Evolutionary conservation across 2,113 vertebrate genomes (phyloP).

Genomic region (Hylia prasina): DNA sequence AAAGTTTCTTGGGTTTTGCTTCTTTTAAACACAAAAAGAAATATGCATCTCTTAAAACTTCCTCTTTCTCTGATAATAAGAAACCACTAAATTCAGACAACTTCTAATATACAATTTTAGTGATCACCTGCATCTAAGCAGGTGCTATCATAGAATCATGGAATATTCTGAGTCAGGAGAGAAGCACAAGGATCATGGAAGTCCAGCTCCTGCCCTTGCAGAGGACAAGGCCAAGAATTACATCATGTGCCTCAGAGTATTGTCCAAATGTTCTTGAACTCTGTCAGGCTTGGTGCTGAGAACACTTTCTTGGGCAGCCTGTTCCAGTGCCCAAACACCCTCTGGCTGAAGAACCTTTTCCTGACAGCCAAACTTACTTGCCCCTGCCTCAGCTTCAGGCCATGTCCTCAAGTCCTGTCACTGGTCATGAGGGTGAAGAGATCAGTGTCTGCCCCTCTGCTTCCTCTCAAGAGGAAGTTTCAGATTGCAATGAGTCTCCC

Average conservation of each 20-base stretch:
- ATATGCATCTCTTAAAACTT: background rate
- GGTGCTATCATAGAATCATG: background rate
- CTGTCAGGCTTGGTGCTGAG: background rate
- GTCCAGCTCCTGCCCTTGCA: background rate
- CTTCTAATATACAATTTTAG: background rate
- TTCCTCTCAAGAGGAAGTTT: fast-evolving
- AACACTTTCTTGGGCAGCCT: background rate
- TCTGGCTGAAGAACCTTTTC: background rate
- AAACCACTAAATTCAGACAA: background rate
- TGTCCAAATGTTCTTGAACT: background rate
- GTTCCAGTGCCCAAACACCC: background rate
- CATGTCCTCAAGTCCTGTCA: background rate
- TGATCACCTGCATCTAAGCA: background rate
- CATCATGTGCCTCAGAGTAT: background rate
- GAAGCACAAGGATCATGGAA: background rate
- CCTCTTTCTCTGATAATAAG: background rate
- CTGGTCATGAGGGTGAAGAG: background rate
- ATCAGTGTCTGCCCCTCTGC: fast-evolving
- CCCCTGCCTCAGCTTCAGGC: background rate
- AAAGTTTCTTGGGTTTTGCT: background rate
- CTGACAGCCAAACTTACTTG: background rate
- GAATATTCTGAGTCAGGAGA: background rate
- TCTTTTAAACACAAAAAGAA: background rate
- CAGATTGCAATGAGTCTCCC: background rate
- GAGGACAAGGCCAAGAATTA: background rate